Base-by-base conservation (phyloP, 2,797 vertebrate genomes). In the Chiloscyllium punctatum region DNA sequence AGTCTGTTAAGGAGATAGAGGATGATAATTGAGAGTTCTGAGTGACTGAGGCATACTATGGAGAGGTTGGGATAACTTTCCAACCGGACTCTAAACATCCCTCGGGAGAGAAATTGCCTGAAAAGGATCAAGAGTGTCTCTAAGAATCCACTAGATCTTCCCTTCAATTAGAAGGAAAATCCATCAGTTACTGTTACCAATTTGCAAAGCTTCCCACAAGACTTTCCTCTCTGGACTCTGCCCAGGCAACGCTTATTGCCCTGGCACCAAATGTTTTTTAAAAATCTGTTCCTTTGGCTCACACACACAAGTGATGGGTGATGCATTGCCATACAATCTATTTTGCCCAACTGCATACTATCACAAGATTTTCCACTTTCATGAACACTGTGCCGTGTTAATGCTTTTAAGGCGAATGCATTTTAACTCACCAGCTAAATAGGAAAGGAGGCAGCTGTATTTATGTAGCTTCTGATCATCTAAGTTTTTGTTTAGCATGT, bases 211-310 rank as follows among this genome's bases (percentile, higher is more conserved):
- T 84, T 84, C 82, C 82, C 82, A 42, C 82, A 92, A 92, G 66
- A 92, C 37, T 92, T 92, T 92, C 90, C 66, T 92, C 33, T 13
- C 62, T 92, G 90, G 90, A 92, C n/a, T 68, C 37, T 69, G 66
- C 9, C 90, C 62, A 92, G n/a, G 18, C 62, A 42, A 92, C 68
- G 90, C 62, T 92, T 92, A 69, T 92, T 92, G 90, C n/a, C n/a
- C 62, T 92, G 90, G 62, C 90, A 25, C 25, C n/a, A 69, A 68
- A 66, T 62, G 48, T 42, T 30, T 30, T 37, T n/a, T 62, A 62
- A 68, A 68, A 92, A 69, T 69, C 48, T 25, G 23, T n/a, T 42
- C 23, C 62, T 69, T 92, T 92, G 66, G 25, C 90, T 69, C 57
- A 91, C 13, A 21, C 16, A 69, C 16, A 69, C 33, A 42, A 92